phyloP scores from a whole-genome alignment of 1,140 invertebrate genomes.

The Drosophila sp. region DNA sequence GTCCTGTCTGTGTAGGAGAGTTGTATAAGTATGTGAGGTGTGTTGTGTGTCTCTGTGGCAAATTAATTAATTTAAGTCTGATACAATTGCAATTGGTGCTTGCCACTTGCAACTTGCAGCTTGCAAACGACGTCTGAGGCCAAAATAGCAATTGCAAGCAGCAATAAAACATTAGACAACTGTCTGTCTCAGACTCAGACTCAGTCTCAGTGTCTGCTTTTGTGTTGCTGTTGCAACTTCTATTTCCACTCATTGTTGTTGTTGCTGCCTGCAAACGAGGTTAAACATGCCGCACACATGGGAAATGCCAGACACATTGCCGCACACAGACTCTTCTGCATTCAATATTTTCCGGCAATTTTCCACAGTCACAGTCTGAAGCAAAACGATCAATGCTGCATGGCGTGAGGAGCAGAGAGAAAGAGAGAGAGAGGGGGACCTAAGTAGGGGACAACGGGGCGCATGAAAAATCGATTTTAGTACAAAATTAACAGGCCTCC shows the following conservation, averaged over 20 bases:
- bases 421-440: no score
- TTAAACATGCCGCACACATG: constrained; percentile 73
- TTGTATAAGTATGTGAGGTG: not conserved
- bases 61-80: constrained; percentile 83
- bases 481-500: constrained; percentile 81
- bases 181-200: not conserved
- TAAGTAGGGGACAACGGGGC: not conserved
- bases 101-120: constrained; percentile 34
- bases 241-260: constrained; percentile 9
- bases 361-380: constrained; percentile 43
- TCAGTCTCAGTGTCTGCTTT: not conserved
- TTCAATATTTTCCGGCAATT: constrained; percentile 80
- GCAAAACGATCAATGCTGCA: constrained; percentile 32
- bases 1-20: constrained; percentile 20
- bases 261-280: constrained; percentile 65
- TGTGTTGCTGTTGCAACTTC: constrained; percentile 17
- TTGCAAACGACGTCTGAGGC: constrained; percentile 53
- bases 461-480: constrained; percentile 78
- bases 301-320: constrained; percentile 51
- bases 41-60: constrained; percentile 51
- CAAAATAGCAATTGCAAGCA: constrained; percentile 54
- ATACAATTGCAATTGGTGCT: constrained; percentile 70
- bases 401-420: no score
- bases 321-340: constrained; percentile 11
- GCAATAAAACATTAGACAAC: constrained; percentile 81